These are phyloP conservation scores for Ceratosolen solmsi DNA, from an alignment of 1,140 invertebrate genomes.

Conservation along the genomic window DNA sequence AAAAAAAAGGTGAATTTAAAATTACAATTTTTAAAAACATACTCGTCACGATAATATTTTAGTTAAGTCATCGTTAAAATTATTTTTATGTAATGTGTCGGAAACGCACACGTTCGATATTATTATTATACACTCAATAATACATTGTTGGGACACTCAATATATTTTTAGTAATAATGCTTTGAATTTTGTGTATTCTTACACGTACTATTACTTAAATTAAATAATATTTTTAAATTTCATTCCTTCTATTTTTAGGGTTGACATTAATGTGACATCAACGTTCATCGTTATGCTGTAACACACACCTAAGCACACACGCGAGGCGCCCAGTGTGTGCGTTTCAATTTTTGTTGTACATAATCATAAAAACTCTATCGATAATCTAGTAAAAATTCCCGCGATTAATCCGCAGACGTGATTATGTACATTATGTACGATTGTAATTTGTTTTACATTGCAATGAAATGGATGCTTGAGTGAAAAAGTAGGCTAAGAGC, in stretches of 20 bases:
- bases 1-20: neutral
- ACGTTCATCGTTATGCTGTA: neutral
- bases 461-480: neutral
- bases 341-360: too few species aligned
- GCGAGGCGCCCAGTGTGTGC: neutral
- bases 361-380: slow-evolving; percentile 26
- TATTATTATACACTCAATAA: neutral
- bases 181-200: too few species aligned
- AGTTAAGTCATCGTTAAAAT: neutral
- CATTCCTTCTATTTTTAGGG: slow-evolving; percentile 21
- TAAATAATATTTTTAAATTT: too few species aligned
- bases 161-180: too few species aligned
- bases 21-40: neutral
- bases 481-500: neutral
- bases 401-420: slow-evolving; percentile 14
- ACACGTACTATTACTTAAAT: too few species aligned
- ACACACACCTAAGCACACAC: neutral
- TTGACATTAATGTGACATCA: slow-evolving; percentile 15
- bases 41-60: neutral
- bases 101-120: neutral
- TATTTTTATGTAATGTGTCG: neutral
- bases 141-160: neutral
- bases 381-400: slow-evolving; percentile 37
- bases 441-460: slow-evolving; percentile 7
- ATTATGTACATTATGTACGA: neutral